These are phyloP conservation scores for Aplidium turbinatum DNA, from an alignment of 23 tunicate genomes.

Conservation along the genomic window DNA sequence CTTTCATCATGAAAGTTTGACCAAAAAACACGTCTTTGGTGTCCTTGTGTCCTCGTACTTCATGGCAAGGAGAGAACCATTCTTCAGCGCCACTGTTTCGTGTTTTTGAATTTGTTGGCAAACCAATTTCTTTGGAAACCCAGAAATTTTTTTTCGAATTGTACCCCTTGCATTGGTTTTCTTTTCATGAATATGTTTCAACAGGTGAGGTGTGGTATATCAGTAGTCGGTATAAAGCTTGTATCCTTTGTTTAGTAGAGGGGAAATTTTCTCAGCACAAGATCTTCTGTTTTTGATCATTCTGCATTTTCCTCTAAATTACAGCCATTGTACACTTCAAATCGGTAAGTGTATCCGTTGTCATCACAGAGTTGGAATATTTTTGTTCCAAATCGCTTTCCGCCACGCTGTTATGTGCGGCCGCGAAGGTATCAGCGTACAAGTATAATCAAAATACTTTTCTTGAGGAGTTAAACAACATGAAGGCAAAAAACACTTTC, in stretches of 20 bases:
- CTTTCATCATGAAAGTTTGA: constrained; percentile 4
- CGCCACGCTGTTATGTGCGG: no score
- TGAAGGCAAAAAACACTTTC: no score
- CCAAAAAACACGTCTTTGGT: no score
- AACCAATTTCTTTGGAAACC: constrained; percentile 24
- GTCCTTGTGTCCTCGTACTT: constrained; percentile 22
- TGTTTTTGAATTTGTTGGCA: constrained; percentile 18
- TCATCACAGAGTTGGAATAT: constrained; percentile 15
- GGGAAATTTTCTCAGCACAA: constrained; percentile 13
- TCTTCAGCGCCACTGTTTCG: constrained; percentile 7
- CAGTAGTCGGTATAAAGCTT: constrained; percentile 19
- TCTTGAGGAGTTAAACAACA: no score
- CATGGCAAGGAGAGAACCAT: constrained; percentile 13
- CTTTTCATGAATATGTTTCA: constrained; percentile 4
- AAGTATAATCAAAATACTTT: no score
- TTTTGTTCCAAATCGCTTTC: constrained; percentile 5
- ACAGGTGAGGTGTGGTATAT: constrained; percentile 7
- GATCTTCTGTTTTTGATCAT: constrained; percentile 21
- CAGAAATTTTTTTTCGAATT: constrained; percentile 10
- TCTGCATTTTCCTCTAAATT: constrained; percentile 6
- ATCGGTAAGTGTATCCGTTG: constrained; percentile 18
- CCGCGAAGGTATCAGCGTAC: no score
- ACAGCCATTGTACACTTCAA: constrained; percentile 22
- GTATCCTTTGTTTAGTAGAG: constrained; percentile 19
- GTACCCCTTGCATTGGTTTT: constrained; percentile 18